Conservation (phyloP, 23 tunicate genomes). For the Aplidium turbinatum region DNA sequence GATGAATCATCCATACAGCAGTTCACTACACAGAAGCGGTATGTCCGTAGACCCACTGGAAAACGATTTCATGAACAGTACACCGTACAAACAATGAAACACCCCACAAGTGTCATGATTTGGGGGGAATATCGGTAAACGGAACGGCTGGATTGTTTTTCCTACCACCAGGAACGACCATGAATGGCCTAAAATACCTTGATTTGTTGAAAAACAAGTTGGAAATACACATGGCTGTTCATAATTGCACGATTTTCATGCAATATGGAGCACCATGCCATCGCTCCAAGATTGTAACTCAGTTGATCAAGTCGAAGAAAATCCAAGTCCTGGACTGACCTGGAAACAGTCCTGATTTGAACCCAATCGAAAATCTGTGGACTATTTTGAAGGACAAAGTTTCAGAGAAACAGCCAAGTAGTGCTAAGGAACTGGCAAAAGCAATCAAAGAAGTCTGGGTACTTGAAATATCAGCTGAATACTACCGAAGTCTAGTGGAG, state of each 20-base stretch:
- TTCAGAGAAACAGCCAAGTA: constrained; percentile 32
- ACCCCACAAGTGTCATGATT: constrained; percentile 23
- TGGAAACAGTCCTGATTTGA: constrained; percentile 30
- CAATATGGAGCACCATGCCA: constrained; percentile 35
- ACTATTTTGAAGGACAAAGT: constrained; percentile 33
- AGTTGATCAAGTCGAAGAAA: constrained; percentile 4
- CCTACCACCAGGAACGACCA: constrained; percentile 32
- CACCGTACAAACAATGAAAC: constrained; percentile 16
- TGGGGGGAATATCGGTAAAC: constrained; percentile 28
- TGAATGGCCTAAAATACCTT: constrained; percentile 18
- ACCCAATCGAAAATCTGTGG: constrained; percentile 34
- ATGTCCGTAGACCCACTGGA: constrained; percentile 22
- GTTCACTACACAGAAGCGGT: constrained; percentile 27
- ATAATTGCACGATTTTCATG: constrained; percentile 14
- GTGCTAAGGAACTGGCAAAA: constrained; percentile 33
- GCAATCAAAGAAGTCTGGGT: constrained; percentile 37
- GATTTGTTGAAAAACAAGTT: constrained; percentile 15
- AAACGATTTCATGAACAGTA: constrained; percentile 20
- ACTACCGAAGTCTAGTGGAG: constrained; percentile 21
- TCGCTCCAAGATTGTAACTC: constrained; percentile 19
- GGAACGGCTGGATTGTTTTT: constrained; percentile 19
- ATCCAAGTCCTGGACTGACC: constrained; percentile 33
- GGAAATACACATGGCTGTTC: constrained; percentile 16
- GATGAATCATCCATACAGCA: constrained; percentile 22
- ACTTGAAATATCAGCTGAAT: neutral